These are phyloP conservation scores for Rhea americana DNA, from an alignment of 2,113 vertebrate species.

Conservation along the genomic window DNA sequence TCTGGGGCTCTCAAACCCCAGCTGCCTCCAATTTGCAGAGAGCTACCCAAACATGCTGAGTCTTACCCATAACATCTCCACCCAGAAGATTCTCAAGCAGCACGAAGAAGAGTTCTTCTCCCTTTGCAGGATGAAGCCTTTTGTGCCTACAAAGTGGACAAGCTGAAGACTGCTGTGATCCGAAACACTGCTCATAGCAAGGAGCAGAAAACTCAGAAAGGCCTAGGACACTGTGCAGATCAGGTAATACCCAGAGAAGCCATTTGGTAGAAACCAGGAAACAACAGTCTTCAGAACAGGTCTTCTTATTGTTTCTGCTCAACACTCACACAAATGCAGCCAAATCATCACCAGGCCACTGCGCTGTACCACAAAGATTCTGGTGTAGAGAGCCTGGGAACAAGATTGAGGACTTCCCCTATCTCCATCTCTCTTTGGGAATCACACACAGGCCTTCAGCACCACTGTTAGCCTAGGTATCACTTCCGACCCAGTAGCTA, in stretches of 20 bases:
- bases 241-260: not conserved
- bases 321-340: rapidly evolving
- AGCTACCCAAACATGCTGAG: not conserved
- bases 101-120: no score
- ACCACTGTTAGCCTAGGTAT: not conserved
- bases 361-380: not conserved
- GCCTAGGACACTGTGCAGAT: not conserved
- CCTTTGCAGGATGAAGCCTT: not conserved
- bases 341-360: not conserved
- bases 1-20: not conserved
- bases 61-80: not conserved
- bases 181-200: not conserved
- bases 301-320: rapidly evolving
- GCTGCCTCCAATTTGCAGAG: rapidly evolving
- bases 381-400: not conserved
- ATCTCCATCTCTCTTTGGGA: not conserved
- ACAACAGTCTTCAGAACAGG: not conserved
- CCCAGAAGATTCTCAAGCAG: not conserved
- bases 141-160: not conserved
- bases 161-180: not conserved
- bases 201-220: rapidly evolving
- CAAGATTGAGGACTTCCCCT: not conserved
- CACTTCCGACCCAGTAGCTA: not conserved
- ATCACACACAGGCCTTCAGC: not conserved
- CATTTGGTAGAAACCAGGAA: not conserved